phyloP scores from a whole-genome alignment of 2,888 invertebrate genomes.

The Brachynemurus nebulosus region DNA sequence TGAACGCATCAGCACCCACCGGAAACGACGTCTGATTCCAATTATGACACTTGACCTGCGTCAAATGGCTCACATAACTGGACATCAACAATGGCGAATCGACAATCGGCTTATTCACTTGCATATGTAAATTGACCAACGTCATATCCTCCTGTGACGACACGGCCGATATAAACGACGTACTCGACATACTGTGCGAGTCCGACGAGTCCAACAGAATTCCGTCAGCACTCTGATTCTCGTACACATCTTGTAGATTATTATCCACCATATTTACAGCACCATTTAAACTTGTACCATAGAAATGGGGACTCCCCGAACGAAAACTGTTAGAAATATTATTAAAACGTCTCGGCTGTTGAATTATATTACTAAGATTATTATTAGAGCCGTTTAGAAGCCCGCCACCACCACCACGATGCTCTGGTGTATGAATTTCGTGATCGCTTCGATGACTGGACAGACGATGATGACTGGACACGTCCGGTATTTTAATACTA shows the following conservation, averaged over 20 bases:
- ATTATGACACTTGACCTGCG: constrained; percentile 61
- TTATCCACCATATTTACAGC: constrained; percentile 7
- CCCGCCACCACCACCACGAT: constrained; percentile 30
- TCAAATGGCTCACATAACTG: constrained; percentile 83
- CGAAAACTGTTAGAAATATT: constrained; percentile 16
- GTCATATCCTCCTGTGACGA: constrained; percentile 89
- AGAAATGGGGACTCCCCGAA: constrained; percentile 21
- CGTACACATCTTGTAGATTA: constrained; percentile 15
- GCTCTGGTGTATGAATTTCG: constrained; percentile 47
- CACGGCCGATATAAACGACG: constrained; percentile 78
- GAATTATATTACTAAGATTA: constrained; percentile 1
- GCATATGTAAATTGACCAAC: constrained; percentile 85
- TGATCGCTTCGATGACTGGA: constrained; percentile 45
- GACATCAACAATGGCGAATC: constrained; percentile 91
- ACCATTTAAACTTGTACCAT: constrained; percentile 16
- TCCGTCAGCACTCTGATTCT: constrained; percentile 12
- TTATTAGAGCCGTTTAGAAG: constrained; percentile 3
- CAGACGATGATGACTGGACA: constrained; percentile 24
- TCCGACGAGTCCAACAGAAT: constrained; percentile 44
- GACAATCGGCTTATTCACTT: constrained; percentile 80
- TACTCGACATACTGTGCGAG: constrained; percentile 67
- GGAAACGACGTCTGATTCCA: constrained; percentile 53
- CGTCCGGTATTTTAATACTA: constrained; percentile 27
- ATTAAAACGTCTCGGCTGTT: constrained; percentile 4
- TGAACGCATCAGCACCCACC: constrained; percentile 60